phyloP scores from a whole-genome alignment of 2,797 vertebrate species.

The Rhabdophis nuchalis region DNA sequence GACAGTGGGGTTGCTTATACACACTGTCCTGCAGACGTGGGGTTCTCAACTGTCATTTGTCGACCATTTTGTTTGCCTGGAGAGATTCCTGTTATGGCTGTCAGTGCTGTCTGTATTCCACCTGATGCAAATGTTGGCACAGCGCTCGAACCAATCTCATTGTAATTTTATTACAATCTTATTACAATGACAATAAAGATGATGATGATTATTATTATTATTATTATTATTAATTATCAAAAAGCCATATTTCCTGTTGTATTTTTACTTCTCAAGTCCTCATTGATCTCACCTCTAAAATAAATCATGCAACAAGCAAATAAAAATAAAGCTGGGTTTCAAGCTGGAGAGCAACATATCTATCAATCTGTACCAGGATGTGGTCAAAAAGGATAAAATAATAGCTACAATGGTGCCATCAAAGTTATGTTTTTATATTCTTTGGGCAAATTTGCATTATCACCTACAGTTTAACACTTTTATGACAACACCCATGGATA shows the following conservation, averaged over 20 bases:
- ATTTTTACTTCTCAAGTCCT: not conserved
- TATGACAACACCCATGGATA: not conserved
- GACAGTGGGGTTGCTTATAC: too few relatives aligned
- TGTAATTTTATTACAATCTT: too few relatives aligned
- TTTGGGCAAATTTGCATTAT: not conserved
- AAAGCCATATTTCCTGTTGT: not conserved
- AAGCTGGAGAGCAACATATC: not conserved
- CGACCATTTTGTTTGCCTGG: too few relatives aligned
- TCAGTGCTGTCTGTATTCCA: too few relatives aligned
- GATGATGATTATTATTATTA: too few relatives aligned
- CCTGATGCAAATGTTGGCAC: too few relatives aligned
- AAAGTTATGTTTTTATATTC: not conserved
- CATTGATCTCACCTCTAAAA: not conserved
- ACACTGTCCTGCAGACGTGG: too few relatives aligned
- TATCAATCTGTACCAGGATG: not conserved
- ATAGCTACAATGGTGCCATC: not conserved
- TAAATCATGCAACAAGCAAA: not conserved
- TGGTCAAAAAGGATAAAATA: not conserved
- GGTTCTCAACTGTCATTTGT: too few relatives aligned
- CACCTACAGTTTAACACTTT: not conserved
- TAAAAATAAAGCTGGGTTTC: not conserved
- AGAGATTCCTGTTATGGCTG: too few relatives aligned
- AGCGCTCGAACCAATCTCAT: too few relatives aligned
- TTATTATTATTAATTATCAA: too few relatives aligned
- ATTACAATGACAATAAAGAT: too few relatives aligned